Percentiles rank a stretch among this genome's conserved stretches.
Evolutionary conservation across 2,113 vertebrate genomes (phyloP).

Genomic region (Gasterosteus aculeatus): DNA sequence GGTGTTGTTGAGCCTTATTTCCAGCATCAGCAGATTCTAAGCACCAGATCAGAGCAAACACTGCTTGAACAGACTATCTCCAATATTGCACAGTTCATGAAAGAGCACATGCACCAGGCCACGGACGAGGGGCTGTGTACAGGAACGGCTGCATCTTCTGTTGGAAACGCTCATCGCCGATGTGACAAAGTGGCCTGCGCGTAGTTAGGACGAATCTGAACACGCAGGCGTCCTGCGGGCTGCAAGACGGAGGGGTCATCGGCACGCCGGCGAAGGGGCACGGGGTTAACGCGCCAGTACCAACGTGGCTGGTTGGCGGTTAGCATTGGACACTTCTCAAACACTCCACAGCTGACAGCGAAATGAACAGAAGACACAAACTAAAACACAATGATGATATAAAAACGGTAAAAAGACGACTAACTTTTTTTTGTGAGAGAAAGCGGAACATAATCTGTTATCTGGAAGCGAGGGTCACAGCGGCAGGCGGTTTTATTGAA

Average conservation of each 20-base stretch:
- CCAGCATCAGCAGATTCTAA: conserved; percentile 48
- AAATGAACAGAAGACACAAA: not conserved
- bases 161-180: conserved; percentile 23
- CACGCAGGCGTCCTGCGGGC: not conserved
- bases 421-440: conserved; percentile 25
- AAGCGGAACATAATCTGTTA: conserved; percentile 37
- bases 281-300: no score
- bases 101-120: conserved; percentile 48
- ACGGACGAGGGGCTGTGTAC: not conserved
- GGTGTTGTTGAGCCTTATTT: conserved; percentile 31
- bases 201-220: conserved; percentile 25
- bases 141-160: conserved; percentile 31
- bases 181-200: conserved; percentile 2
- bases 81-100: conserved; percentile 42
- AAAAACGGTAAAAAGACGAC: conserved; percentile 1
- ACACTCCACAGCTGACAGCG: not conserved
- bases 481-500: conserved; percentile 11
- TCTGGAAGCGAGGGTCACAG: conserved; percentile 14
- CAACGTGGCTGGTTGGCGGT: not conserved
- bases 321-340: not conserved
- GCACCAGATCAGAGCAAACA: conserved; percentile 39
- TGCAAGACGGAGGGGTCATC: conserved; percentile 44
- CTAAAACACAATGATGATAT: conserved; percentile 32
- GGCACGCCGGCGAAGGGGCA: conserved; percentile 28
- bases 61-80: conserved; percentile 28